Conservation (phyloP, 2,113 vertebrate genomes). For the Dicrurus megarhynchus region DNA sequence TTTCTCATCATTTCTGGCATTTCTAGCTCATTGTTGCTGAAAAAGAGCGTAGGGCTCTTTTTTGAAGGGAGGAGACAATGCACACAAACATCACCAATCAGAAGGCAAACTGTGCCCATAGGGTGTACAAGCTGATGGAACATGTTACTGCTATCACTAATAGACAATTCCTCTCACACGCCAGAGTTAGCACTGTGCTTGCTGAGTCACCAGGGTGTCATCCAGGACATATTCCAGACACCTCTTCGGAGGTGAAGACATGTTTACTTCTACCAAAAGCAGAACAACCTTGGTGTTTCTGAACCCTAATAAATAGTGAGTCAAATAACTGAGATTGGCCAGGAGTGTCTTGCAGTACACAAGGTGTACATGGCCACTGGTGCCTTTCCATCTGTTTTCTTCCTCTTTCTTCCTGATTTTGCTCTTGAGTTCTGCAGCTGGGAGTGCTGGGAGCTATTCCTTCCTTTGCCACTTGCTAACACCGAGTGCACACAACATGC, state of each 20-base stretch:
- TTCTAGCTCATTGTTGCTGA: not conserved
- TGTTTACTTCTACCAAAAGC: not conserved
- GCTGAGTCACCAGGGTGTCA: not conserved
- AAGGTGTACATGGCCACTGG: accelerated
- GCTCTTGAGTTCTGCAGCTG: not conserved
- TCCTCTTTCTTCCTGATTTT: not conserved
- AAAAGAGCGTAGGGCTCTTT: not conserved
- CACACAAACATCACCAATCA: not conserved
- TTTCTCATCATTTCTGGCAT: not conserved
- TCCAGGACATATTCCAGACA: not conserved
- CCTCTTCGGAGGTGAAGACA: not conserved
- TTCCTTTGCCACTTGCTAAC: not conserved
- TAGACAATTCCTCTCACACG: not conserved
- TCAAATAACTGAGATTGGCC: not conserved
- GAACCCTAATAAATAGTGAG: not conserved
- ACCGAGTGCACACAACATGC: accelerated
- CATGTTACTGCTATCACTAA: not conserved
- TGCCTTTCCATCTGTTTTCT: not conserved
- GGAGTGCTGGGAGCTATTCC: not conserved
- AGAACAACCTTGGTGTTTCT: not conserved
- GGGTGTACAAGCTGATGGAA: not conserved
- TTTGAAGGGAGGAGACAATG: not conserved
- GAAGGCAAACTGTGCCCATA: not conserved
- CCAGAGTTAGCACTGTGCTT: not conserved
- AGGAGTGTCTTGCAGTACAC: not conserved